Percentiles rank a stretch among this genome's conserved stretches.
Conservation (phyloP, 2,797 vertebrate species). For the Micromesistius poutassou region DNA sequence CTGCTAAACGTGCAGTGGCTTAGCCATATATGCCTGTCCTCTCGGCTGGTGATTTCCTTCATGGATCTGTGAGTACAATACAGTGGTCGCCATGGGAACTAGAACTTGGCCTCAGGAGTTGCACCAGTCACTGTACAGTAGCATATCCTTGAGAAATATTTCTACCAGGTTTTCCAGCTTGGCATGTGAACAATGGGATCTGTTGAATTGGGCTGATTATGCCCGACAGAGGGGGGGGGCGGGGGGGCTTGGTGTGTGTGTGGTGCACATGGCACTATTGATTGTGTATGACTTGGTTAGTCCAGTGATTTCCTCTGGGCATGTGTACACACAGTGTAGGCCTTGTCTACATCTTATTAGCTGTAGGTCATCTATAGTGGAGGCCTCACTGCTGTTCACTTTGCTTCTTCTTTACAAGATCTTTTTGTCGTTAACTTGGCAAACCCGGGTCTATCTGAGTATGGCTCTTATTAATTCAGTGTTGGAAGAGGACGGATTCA, state of each 20-base stretch:
- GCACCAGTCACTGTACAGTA: conserved; percentile 54
- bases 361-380: not conserved
- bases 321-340: not conserved
- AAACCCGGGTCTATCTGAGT: not conserved
- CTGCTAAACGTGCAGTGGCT: conserved; percentile 32
- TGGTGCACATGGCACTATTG: conserved; percentile 22
- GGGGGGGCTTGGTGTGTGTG: too few relatives aligned
- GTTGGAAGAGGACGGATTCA: not conserved
- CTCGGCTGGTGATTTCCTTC: conserved; percentile 35
- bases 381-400: not conserved
- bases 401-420: not conserved
- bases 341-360: conserved; percentile 4
- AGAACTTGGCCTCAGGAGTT: conserved; percentile 57
- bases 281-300: conserved; percentile 10
- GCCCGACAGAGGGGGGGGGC: too few relatives aligned
- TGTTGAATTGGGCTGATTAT: conserved; percentile 53
- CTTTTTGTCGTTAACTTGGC: not conserved
- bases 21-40: conserved; percentile 34
- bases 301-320: conserved; percentile 17
- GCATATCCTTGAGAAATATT: conserved; percentile 52
- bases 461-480: not conserved
- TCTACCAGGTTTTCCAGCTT: conserved; percentile 52
- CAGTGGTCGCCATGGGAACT: conserved; percentile 68
- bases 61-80: conserved; percentile 58
- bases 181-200: conserved; percentile 38